Base-by-base conservation (phyloP, 2,113 vertebrate species). In the Geococcyx californianus region DNA sequence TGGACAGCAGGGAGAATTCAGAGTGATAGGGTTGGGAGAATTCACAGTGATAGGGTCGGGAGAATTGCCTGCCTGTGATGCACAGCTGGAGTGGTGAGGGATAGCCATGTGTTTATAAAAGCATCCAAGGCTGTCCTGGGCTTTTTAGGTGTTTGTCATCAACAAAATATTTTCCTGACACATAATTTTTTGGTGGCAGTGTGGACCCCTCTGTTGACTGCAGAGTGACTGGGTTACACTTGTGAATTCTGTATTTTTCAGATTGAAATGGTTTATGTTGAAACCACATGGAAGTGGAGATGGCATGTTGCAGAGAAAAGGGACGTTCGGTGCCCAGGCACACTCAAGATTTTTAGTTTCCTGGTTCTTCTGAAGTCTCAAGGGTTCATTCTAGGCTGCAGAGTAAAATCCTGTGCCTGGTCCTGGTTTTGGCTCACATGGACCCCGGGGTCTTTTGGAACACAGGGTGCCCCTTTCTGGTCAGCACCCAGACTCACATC, bases 231-330 rank as follows among this genome's bases (percentile, higher is more conserved):
- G 49, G 34, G 31, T 70, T 49, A 29, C 9, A 5, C 26, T 75
- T 85, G 28, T 60, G 52, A 72, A 63, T 64, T 91, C 49, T 79
- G 31, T 88, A 5, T 73, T 94, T 90, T 82, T 84, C 59, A 84
- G 52, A 25, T 34, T 55, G 10, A 38, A 70, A 10, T 56, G 69
- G 59, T 73, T 88, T 58, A 24, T 82, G 25, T 45, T 89, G 73
- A 89, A 92, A 84, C 24, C 8, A 26, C 60, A 23, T 47, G n/a
- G 55, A 89, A 89, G 68, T 1, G 3, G 45, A 81, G 73, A 34
- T 81, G 59, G 19, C 21, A 38, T 45, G 47, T 89, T 95, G 14
- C 56, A 59, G 59, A 81, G 60, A 86, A 86, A 90, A 54, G 7
- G 55, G 25, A 33, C 10, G 4, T 84, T 67, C 7, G 3, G 20